Percentiles rank a stretch among this genome's conserved stretches.
Conservation (phyloP, 2,113 vertebrate species). For the Chionodraco myersi region DNA sequence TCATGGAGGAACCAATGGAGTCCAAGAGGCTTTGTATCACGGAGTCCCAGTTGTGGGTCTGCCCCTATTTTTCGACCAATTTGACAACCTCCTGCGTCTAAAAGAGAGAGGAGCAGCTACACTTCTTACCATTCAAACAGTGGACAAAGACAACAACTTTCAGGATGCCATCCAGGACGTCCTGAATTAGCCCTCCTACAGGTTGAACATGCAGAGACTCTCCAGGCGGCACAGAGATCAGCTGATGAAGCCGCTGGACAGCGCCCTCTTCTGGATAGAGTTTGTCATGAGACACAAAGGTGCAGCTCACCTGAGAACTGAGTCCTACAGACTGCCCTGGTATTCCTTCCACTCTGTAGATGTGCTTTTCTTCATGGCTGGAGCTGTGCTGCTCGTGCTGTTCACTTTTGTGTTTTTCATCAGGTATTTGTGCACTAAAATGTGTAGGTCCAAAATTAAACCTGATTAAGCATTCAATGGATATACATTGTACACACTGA, state of each 20-base stretch:
- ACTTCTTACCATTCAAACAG: slow-evolving; percentile 43
- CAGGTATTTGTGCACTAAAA: slow-evolving; percentile 48
- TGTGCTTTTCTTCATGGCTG: slow-evolving; percentile 60
- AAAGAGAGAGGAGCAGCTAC: not conserved
- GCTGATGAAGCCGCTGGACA: slow-evolving; percentile 73
- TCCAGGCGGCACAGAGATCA: slow-evolving; percentile 80
- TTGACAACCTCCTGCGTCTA: no score
- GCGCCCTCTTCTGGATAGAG: slow-evolving; percentile 84
- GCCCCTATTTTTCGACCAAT: no score
- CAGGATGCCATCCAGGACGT: slow-evolving; percentile 70
- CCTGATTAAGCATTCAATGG: slow-evolving; percentile 40
- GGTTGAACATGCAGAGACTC: slow-evolving; percentile 78
- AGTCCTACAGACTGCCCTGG: slow-evolving; percentile 79
- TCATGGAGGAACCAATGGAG: no score
- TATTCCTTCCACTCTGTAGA: slow-evolving; percentile 79
- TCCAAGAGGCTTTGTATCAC: no score
- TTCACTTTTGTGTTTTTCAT: slow-evolving; percentile 19
- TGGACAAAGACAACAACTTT: slow-evolving; percentile 64
- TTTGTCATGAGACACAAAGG: slow-evolving; percentile 83
- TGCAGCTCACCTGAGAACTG: slow-evolving; percentile 76
- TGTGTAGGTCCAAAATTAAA: slow-evolving; percentile 66
- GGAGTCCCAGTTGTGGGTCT: no score
- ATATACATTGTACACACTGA: not conserved
- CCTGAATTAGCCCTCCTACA: slow-evolving; percentile 77
- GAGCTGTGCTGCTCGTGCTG: slow-evolving; percentile 35